Conservation (phyloP, 2,888 invertebrate genomes). For the Lumbricus terrestris region DNA sequence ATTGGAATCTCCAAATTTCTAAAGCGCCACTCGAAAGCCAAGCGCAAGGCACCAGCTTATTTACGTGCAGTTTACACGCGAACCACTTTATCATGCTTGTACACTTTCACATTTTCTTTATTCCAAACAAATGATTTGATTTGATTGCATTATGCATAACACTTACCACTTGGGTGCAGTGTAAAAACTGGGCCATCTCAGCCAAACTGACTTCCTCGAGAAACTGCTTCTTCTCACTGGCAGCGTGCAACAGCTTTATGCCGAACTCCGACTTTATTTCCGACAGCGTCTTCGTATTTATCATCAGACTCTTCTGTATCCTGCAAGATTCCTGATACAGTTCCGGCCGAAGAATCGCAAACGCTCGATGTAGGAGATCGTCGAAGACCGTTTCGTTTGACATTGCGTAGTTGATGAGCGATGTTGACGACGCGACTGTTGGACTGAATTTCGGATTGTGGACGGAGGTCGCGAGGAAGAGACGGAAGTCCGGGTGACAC, state of each 20-base stretch:
- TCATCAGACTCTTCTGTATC: slow-evolving; percentile 20
- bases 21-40: too few species aligned
- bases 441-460: slow-evolving; percentile 52
- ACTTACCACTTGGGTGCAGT: slow-evolving; percentile 31
- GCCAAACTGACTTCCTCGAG: slow-evolving; percentile 39
- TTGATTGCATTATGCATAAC: too few species aligned
- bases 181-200: slow-evolving; percentile 31
- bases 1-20: too few species aligned
- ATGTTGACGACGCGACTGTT: slow-evolving; percentile 50
- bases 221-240: slow-evolving; percentile 22
- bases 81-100: too few species aligned
- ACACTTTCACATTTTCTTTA: too few species aligned
- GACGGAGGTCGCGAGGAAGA: slow-evolving; percentile 49
- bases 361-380: slow-evolving; percentile 52
- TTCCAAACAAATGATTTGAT: too few species aligned
- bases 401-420: slow-evolving; percentile 54
- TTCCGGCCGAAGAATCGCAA: slow-evolving; percentile 51
- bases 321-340: slow-evolving; percentile 42
- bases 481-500: slow-evolving; percentile 54
- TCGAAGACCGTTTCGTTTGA: slow-evolving; percentile 55
- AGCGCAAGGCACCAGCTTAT: too few species aligned
- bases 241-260: background rate
- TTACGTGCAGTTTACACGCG: too few species aligned
- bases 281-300: slow-evolving; percentile 7
- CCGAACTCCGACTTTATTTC: slow-evolving; percentile 5